These are phyloP conservation scores for Pammene fasciana DNA, from an alignment of 2,888 invertebrate genomes.

Conservation along the genomic window DNA sequence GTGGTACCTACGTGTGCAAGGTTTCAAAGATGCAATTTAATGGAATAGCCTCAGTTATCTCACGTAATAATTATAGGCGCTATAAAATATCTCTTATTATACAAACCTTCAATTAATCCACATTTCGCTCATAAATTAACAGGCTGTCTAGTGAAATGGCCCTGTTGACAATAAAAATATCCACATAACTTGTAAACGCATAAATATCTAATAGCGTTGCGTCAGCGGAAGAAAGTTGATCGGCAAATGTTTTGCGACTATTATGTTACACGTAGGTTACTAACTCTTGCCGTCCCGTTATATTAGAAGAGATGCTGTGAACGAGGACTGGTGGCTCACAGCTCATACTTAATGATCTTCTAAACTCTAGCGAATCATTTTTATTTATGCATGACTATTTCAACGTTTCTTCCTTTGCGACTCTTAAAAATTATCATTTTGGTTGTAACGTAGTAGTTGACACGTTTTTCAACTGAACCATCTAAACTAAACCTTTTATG, in stretches of 20 bases:
- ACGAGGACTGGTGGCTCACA: background rate
- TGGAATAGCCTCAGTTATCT: too few species aligned
- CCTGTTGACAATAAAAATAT: conserved; percentile 32
- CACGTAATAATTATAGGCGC: background rate
- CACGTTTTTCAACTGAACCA: too few species aligned
- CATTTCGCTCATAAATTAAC: conserved; percentile 31
- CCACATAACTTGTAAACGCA: conserved; percentile 10
- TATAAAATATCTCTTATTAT: conserved; percentile 16
- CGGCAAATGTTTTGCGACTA: conserved; percentile 53
- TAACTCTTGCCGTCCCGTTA: conserved; percentile 52
- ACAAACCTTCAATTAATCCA: conserved; percentile 23
- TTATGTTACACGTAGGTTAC: conserved; percentile 47
- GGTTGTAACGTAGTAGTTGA: too few species aligned
- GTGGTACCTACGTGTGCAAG: too few species aligned
- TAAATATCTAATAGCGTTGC: conserved; percentile 47
- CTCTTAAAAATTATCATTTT: too few species aligned
- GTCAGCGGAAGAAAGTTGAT: conserved; percentile 58
- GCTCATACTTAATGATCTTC: background rate
- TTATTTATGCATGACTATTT: too few species aligned
- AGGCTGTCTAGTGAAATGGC: conserved; percentile 29
- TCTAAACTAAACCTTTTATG: background rate
- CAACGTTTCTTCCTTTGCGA: too few species aligned
- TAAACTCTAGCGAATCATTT: too few species aligned
- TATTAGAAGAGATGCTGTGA: conserved; percentile 13
- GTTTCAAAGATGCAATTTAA: too few species aligned